Evolutionary conservation across 2,113 vertebrate genomes (phyloP), one percentile per base, ranked within the genome.

Genomic region (Cochlearius cochlearius): DNA sequence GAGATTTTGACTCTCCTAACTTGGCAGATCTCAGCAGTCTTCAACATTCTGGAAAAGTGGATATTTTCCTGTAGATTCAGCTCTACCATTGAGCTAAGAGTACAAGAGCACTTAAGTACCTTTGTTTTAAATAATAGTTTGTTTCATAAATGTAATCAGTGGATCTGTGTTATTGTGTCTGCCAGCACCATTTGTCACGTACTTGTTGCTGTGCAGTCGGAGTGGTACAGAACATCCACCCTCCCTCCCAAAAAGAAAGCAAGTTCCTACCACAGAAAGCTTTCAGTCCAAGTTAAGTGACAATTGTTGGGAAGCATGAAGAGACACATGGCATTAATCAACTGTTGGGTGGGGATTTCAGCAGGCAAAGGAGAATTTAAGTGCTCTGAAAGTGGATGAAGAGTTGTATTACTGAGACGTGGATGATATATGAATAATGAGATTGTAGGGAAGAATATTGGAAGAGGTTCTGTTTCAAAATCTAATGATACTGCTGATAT

Each of bases 61-160:
- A 3, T 93, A 15, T 88, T 86, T 92, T 84, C 47, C 50, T 76
- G 77, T 66, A 79, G 32, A 32, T 85, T 91, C 27, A 30, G 13
- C 55, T 94, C 36, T 74, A 22, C 45, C n/a, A n/a, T 69, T 74
- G 69, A 53, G 18, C 39, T 72, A 47, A 58, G 45, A 41, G 29
- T 91, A 81, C 41, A 78, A 67, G 47, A 91, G 26, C 64, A 59
- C 76, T 91, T 89, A 49, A 58, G 36, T 81, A 72, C 32, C 34
- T 94, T 90, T 93, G 53, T 82, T 96, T 95, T 71, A 95, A 92
- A 62, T 72, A 93, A 49, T 34, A 41, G 32, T 71, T 77, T 53
- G 47, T 75, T 93, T 96, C 4, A 7, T 78, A 85, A 92, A 87
- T 87, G 39, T 91, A 43, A 84, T 94, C 93, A 91, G 8, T 84